Base-by-base conservation (phyloP, 2,113 vertebrate species). In the Datnioides undecimradiatus region DNA sequence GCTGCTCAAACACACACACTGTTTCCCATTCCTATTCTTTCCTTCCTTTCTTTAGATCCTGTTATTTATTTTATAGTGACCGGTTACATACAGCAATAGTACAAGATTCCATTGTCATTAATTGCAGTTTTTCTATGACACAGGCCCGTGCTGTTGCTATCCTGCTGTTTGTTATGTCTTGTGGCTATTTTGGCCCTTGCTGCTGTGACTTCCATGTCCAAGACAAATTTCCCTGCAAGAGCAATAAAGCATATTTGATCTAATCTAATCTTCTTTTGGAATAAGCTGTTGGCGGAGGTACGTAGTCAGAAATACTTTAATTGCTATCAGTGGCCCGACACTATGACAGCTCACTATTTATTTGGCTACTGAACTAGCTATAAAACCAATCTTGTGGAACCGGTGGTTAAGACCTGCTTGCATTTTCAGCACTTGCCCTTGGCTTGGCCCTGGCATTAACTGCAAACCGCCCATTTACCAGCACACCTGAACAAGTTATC, bases 361-460 rank as follows among this genome's bases (percentile, higher is more conserved):
- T 83, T 74, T 87, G 59, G 69, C 46, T 79, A 41, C 64, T 64
- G 58, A 70, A 54, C 16, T 21, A 11, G 33, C 68, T 75, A 76
- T 88, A 75, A 91, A 90, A 87, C 31, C 76, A 80, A 34, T 79
- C 45, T 66, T 76, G 79, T 73, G 51, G 58, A 79, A 73, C 66
- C 19, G n/a, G 62, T 70, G 65, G 57, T 65, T 64, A 48, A 57
- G 63, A 59, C 16, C 65, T 43, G 40, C 33, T 43, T 13, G 64
- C 68, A 27, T 78, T 83, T 75, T 80, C 40, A 86, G 4, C 75
- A 60, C 70, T 77, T 69, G 74, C 69, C 82, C 77, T 87, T 73
- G 36, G 79, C 27, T 23, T 33, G 36, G 36, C 38, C 27, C 27
- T 33, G 36, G 36, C 38, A 74, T 59, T 29, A 25, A 58, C 21